phyloP scores from a whole-genome alignment of 2,113 vertebrate species.

The Coryphaenoides rupestris region DNA sequence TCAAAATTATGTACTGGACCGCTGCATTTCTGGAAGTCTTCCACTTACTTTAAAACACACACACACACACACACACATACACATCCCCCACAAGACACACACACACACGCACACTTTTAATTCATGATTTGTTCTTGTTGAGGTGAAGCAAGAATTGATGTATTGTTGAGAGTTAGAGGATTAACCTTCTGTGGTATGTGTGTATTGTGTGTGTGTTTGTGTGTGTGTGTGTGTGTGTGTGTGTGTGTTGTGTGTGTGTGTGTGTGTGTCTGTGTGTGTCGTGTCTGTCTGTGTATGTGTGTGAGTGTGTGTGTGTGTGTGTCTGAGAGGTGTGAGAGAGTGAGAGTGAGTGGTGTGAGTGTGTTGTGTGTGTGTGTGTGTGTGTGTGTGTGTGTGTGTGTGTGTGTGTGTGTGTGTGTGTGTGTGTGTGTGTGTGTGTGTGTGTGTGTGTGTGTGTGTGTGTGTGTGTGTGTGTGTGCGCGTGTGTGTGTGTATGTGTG shows the following conservation, averaged over 20 bases:
- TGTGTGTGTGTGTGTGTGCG: slow-evolving; percentile 38
- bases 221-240: slow-evolving; percentile 6
- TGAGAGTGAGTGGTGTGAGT: too few species aligned
- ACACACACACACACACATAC: slow-evolving; percentile 10
- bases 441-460: neutral
- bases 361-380: too few species aligned
- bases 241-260: slow-evolving; percentile 21
- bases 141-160: slow-evolving; percentile 39
- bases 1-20: slow-evolving; percentile 69
- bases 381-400: too few species aligned
- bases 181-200: slow-evolving; percentile 36
- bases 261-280: too few species aligned
- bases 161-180: slow-evolving; percentile 38
- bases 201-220: too few species aligned
- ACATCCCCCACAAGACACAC: too few species aligned
- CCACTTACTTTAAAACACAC: slow-evolving; percentile 25
- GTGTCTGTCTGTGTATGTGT: too few species aligned
- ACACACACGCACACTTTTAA: slow-evolving; percentile 39
- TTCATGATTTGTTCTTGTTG: slow-evolving; percentile 67
- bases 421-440: too few species aligned
- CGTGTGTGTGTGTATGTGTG: slow-evolving; percentile 4
- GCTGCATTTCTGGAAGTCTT: slow-evolving; percentile 49
- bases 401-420: too few species aligned
- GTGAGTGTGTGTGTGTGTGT: too few species aligned
- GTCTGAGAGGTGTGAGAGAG: too few species aligned